A percentile compares a stretch with the other conserved stretches of the same genome.
These are phyloP conservation scores for Lumbricus terrestris DNA, from an alignment of 2,888 invertebrate genomes.

Conservation along the genomic window DNA sequence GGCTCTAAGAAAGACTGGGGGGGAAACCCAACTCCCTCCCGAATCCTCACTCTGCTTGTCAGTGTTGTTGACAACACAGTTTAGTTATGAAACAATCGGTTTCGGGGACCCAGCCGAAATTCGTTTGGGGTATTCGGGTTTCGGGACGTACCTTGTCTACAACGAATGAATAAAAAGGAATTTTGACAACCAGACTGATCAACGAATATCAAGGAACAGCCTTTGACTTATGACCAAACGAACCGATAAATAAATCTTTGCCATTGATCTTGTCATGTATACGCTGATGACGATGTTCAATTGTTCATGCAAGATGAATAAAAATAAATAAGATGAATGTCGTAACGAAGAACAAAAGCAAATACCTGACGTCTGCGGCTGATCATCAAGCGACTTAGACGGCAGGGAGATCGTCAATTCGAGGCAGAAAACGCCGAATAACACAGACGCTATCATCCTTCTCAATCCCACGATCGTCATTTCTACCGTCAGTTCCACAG, in stretches of 20 bases:
- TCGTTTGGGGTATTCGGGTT: no score
- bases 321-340: no score
- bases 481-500: not conserved
- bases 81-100: no score
- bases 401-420: not conserved
- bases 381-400: not conserved
- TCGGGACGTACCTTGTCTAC: no score
- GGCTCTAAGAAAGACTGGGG: no score
- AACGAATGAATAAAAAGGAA: no score
- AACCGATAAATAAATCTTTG: not conserved
- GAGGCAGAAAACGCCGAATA: not conserved
- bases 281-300: not conserved
- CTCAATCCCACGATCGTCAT: not conserved
- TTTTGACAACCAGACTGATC: not conserved
- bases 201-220: not conserved
- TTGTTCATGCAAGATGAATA: not conserved
- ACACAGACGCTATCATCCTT: not conserved
- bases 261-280: not conserved
- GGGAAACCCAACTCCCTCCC: no score
- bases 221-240: not conserved
- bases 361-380: not conserved
- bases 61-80: no score
- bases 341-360: no score
- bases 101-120: no score
- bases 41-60: no score